Evolutionary conservation across 2,888 invertebrate species (phyloP).

Genomic region (Apodemia zela): DNA sequence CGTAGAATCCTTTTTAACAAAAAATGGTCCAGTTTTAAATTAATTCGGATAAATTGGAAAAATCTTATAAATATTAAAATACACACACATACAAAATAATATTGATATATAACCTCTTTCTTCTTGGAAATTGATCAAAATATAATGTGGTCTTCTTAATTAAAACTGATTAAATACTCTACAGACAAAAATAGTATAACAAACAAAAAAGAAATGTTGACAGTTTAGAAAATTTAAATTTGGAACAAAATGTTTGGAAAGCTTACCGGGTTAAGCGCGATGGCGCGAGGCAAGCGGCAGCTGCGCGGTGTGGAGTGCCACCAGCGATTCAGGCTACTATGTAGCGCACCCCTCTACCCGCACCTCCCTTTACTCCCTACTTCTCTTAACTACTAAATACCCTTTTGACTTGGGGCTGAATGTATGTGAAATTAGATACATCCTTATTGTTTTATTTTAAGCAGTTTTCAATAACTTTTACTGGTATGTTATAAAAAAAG

Average conservation of each 20-base stretch:
- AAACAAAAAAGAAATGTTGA: not conserved
- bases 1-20: no score
- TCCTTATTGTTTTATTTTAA: not conserved
- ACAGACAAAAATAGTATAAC: no score
- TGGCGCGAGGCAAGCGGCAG: slow-evolving; percentile 44
- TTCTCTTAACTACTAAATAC: slow-evolving; percentile 21
- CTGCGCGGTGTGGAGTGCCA: slow-evolving; percentile 53
- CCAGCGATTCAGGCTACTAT: slow-evolving; percentile 42
- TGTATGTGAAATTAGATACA: slow-evolving; percentile 1
- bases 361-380: slow-evolving; percentile 40
- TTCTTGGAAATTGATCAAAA: no score
- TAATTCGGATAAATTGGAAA: no score
- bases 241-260: slow-evolving; percentile 23
- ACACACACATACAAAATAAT: no score
- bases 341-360: slow-evolving; percentile 46
- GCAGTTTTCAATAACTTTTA: no score
- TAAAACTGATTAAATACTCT: no score
- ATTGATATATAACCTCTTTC: no score
- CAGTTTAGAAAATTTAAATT: slow-evolving; percentile 10
- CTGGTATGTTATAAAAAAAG: no score
- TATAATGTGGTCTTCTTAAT: no score
- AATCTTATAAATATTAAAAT: no score
- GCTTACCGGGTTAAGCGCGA: slow-evolving; percentile 30
- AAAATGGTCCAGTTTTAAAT: no score
- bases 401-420: slow-evolving; percentile 27